Base-by-base conservation (phyloP, 2,888 invertebrate genomes). In the Lycia hirtaria region DNA sequence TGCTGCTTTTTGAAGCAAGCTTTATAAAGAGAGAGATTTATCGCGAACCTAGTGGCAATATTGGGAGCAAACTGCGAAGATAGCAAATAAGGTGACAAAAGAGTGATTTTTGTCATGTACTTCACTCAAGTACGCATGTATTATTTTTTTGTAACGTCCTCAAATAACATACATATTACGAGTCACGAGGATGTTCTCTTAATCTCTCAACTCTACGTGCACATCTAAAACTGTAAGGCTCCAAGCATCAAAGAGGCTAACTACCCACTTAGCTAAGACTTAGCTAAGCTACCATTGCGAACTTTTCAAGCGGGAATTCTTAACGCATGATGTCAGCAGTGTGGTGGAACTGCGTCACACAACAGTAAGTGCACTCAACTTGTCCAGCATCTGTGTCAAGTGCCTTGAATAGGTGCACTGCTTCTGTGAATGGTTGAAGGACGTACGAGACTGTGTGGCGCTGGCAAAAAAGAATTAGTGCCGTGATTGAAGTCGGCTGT, bases 11-110 rank as follows among this genome's bases (percentile, higher is more conserved):
- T 71, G 73, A 74, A 72, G 69, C 60, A 61, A 67, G 45, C 56
- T 65, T 68, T 69, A 72, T 76, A 80, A 80, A 80, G 72, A 71
- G 66, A 70, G 54, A 75, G 68, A 78, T 81, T 80, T 80, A 79
- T 81, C 78, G 75, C 72, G 61, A 66, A 59, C 66, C 62, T 68
- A 73, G 68, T 65, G 71, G 76, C 73, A 72, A 73, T 69, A 45
- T n/a, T 12, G 44, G 2, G 5, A 32, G 20, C 32, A 12, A 45
- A 45, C 45, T 20, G 10, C 65, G 61, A 75, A 74, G 72, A 76
- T 76, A 33, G 17, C 9, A 17, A 15, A 17, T 9, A 33, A 7
- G 32, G 14, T 17, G 17, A 17, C 17, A 33, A 33, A 17, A 17
- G 15, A 17, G 33, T 33, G 9, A n/a, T n/a, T n/a, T n/a, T n/a